Conservation (phyloP, 1,140 invertebrate genomes). For the Saccostrea cuccullata region DNA sequence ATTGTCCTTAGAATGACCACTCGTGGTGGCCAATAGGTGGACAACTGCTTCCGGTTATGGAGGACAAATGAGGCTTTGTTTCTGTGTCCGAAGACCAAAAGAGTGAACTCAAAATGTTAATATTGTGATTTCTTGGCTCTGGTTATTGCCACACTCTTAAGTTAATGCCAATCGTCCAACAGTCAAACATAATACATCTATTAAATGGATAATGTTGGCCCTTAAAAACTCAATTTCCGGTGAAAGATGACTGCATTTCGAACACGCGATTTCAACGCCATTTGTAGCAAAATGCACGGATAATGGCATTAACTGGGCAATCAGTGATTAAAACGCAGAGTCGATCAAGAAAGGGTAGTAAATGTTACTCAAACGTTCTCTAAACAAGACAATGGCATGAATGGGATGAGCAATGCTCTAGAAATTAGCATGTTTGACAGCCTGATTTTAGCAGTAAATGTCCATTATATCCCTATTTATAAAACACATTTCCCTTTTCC, state of each 20-base stretch:
- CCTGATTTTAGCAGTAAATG: slow-evolving; percentile 1
- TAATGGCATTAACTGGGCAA: slow-evolving; percentile 7
- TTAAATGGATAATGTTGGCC: slow-evolving; percentile 20
- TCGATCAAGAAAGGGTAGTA: not conserved
- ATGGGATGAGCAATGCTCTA: slow-evolving; percentile 16
- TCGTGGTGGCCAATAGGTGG: not conserved
- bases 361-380: not conserved
- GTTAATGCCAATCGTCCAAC: not conserved
- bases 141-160: not conserved
- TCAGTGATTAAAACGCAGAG: not conserved
- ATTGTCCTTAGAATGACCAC: not conserved
- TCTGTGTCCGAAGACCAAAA: not conserved
- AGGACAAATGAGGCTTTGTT: not conserved
- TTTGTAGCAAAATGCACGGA: not conserved
- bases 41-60: not conserved
- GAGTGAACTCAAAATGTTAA: not conserved
- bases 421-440: slow-evolving; percentile 30
- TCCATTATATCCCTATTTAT: slow-evolving; percentile 22
- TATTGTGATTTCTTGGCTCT: not conserved
- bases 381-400: slow-evolving; percentile 11
- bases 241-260: slow-evolving; percentile 9
- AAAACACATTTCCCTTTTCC: slow-evolving; percentile 13
- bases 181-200: not conserved
- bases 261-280: slow-evolving; percentile 9
- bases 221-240: slow-evolving; percentile 30